phyloP scores from a whole-genome alignment of 1,140 invertebrate genomes.

The Drosophila parvula region DNA sequence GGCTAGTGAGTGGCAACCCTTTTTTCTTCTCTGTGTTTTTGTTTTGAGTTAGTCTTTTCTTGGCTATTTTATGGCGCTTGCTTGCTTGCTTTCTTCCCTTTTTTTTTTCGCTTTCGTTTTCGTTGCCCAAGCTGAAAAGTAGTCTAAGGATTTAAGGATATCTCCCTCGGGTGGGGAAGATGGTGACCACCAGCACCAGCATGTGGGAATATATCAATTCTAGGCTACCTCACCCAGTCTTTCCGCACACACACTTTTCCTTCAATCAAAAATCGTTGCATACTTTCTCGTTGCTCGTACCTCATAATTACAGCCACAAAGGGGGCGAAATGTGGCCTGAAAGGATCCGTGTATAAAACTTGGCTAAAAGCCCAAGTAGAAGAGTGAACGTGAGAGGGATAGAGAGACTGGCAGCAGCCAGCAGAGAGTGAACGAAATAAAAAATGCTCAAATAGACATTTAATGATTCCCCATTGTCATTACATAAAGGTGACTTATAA shows the following conservation, averaged over 20 bases:
- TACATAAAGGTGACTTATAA: slow-evolving; percentile 81
- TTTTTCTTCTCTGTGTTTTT: slow-evolving; percentile 27
- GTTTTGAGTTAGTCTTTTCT: slow-evolving; percentile 24
- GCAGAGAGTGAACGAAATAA: slow-evolving; percentile 5
- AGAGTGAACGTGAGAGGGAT: neutral
- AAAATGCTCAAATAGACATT: slow-evolving; percentile 74
- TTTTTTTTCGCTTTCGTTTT: slow-evolving; percentile 23
- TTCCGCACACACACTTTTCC: neutral
- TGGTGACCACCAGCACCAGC: neutral
- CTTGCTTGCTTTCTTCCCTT: slow-evolving; percentile 47
- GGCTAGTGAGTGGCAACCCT: slow-evolving; percentile 57
- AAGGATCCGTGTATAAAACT: neutral
- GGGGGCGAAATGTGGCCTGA: neutral
- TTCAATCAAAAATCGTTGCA: slow-evolving; percentile 37
- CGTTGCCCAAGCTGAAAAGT: slow-evolving; percentile 27
- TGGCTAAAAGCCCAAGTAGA: slow-evolving; percentile 7
- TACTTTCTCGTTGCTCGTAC: neutral
- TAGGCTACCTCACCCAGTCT: slow-evolving; percentile 23
- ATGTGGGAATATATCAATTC: slow-evolving; percentile 17
- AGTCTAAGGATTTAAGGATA: slow-evolving; percentile 45
- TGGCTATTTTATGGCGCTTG: slow-evolving; percentile 49
- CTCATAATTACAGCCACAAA: slow-evolving; percentile 33
- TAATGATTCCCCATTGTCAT: slow-evolving; percentile 82
- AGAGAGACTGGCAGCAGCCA: neutral
- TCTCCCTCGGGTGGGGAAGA: slow-evolving; percentile 15